A percentile compares a stretch with the other conserved stretches of the same genome.
These are phyloP conservation scores for Caenorhabditis afra DNA, from an alignment of 2,888 invertebrate species.

Conservation along the genomic window DNA sequence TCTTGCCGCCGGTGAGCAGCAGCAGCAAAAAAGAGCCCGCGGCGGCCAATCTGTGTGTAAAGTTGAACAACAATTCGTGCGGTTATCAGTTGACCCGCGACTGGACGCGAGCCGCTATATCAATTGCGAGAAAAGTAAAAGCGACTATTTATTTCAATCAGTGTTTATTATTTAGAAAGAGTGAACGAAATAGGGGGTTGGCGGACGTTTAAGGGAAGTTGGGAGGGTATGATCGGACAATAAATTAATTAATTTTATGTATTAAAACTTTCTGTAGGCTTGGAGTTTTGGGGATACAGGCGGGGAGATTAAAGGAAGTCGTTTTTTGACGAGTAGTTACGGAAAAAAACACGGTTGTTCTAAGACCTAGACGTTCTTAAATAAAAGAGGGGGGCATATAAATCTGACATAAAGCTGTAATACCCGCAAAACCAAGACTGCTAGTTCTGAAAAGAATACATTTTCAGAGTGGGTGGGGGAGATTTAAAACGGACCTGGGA, in stretches of 20 bases:
- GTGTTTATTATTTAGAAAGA: too few relatives aligned
- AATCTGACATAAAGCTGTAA: slow-evolving; percentile 43
- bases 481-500: neutral
- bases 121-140: too few relatives aligned
- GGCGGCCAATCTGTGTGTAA: slow-evolving; percentile 23
- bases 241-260: slow-evolving; percentile 36
- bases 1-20: too few relatives aligned
- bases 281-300: slow-evolving; percentile 1
- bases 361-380: slow-evolving; percentile 14
- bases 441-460: slow-evolving; percentile 12
- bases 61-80: slow-evolving; percentile 48
- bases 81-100: slow-evolving; percentile 42
- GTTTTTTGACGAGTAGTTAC: slow-evolving; percentile 18
- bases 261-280: slow-evolving; percentile 11
- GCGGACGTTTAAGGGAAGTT: slow-evolving; percentile 6
- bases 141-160: too few relatives aligned
- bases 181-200: too few relatives aligned
- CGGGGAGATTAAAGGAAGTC: slow-evolving; percentile 17
- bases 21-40: too few relatives aligned
- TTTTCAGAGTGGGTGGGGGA: neutral
- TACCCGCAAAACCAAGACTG: slow-evolving; percentile 44
- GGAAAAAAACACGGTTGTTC: slow-evolving; percentile 2
- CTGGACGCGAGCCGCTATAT: too few relatives aligned
- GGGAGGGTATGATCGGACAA: slow-evolving; percentile 12
- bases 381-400: neutral